Evolutionary conservation across 1,140 invertebrate species (phyloP).

Genomic region (Pseudomyrmex cubaensis): DNA sequence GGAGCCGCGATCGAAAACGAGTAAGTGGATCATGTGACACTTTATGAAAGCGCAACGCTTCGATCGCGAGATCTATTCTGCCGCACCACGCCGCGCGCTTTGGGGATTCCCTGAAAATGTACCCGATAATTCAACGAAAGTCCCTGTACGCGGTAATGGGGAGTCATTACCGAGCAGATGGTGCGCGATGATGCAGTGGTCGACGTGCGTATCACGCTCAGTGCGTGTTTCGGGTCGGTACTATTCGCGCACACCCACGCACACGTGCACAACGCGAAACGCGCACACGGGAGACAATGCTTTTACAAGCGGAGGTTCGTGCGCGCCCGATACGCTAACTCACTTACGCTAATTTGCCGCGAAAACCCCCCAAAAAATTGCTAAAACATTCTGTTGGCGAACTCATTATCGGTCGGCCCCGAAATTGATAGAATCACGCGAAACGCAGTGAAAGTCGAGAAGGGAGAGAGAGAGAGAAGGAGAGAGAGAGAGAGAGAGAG

Average conservation of each 20-base stretch:
- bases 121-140: conserved; percentile 84
- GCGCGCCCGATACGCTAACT: conserved; percentile 68
- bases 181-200: conserved; percentile 84
- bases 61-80: conserved; percentile 62
- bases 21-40: conserved; percentile 89
- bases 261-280: neutral
- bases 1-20: conserved; percentile 98
- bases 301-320: conserved; percentile 60
- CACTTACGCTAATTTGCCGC: conserved; percentile 69
- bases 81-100: neutral
- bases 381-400: conserved; percentile 63
- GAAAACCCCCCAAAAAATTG: conserved; percentile 70
- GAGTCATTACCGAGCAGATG: conserved; percentile 85
- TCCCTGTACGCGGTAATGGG: conserved; percentile 82
- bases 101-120: conserved; percentile 78
- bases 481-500: no score
- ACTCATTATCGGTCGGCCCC: conserved; percentile 63
- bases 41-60: conserved; percentile 46
- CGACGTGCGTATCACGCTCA: conserved; percentile 77
- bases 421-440: conserved; percentile 66
- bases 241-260: conserved; percentile 69
- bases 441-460: conserved; percentile 38
- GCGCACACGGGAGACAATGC: conserved; percentile 62
- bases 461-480: no score
- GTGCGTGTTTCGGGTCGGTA: conserved; percentile 78